Percentiles rank a stretch among this genome's conserved stretches.
These are phyloP conservation scores for Aporophyla nigra DNA, from an alignment of 2,888 invertebrate genomes.

Conservation along the genomic window DNA sequence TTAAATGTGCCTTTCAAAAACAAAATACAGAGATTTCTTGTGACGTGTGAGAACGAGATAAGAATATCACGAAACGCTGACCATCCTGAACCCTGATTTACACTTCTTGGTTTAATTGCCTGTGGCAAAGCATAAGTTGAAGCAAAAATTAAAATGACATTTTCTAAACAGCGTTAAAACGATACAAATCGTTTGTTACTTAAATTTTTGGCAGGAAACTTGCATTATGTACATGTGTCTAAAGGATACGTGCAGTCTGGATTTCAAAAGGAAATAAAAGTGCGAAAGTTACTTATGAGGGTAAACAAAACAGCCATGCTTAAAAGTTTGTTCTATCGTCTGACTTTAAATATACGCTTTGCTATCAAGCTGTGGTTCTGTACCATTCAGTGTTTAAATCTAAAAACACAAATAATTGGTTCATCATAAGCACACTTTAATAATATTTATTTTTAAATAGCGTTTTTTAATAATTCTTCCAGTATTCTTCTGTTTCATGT, in stretches of 20 bases:
- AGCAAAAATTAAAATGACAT: no score
- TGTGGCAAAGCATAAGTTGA: no score
- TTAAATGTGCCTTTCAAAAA: no score
- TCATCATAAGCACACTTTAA: background rate
- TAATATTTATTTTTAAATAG: no score
- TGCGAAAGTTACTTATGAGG: background rate
- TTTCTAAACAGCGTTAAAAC: no score
- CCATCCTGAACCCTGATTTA: background rate
- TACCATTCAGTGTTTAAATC: background rate
- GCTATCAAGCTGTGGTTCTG: background rate
- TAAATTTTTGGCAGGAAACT: no score
- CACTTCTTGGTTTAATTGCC: no score
- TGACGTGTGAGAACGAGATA: background rate
- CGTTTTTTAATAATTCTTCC: background rate
- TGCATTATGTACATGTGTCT: no score
- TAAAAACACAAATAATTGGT: background rate
- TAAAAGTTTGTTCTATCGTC: background rate
- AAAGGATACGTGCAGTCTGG: no score
- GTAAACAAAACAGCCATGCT: background rate
- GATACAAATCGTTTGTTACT: no score
- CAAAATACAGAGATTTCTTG: no score
- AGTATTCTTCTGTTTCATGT: background rate
- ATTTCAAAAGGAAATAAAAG: background rate
- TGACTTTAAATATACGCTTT: background rate
- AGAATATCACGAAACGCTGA: background rate